Conservation (phyloP, 2,113 vertebrate genomes). For the Polypterus bichir region DNA sequence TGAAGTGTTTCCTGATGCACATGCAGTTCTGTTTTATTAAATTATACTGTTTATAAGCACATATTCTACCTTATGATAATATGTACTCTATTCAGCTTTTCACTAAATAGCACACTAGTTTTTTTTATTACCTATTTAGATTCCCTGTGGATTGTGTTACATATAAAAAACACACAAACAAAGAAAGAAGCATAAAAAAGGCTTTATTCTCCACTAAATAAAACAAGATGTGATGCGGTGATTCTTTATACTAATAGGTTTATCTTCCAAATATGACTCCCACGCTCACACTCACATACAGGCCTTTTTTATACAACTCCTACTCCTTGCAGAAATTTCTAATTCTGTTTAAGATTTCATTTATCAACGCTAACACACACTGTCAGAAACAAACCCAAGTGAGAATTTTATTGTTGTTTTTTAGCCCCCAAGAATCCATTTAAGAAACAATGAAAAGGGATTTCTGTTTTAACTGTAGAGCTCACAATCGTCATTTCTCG, state of each 20-base stretch:
- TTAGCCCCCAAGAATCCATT: neutral
- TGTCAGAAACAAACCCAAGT: neutral
- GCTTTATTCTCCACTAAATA: constrained; percentile 9
- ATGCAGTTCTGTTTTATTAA: too few species aligned
- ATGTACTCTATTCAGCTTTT: too few species aligned
- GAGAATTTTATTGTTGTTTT: neutral
- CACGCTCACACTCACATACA: neutral
- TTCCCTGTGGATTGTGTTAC: neutral
- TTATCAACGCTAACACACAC: constrained; percentile 10
- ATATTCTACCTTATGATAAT: too few species aligned
- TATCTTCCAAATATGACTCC: constrained; percentile 2
- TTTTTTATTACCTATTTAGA: constrained; percentile 1
- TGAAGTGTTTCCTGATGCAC: too few species aligned
- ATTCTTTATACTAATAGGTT: constrained; percentile 15
- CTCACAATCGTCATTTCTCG: neutral
- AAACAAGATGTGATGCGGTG: constrained; percentile 7
- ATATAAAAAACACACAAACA: neutral
- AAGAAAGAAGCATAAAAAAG: constrained; percentile 15
- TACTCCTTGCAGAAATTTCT: constrained; percentile 1
- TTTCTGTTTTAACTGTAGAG: neutral
- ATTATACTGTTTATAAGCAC: too few species aligned
- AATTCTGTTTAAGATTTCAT: constrained; percentile 7
- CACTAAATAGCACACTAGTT: constrained; percentile 10
- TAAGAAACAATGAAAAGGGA: neutral
- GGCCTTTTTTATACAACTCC: constrained; percentile 1